Conservation (phyloP, 1,140 invertebrate species). For the Formica exsecta region DNA sequence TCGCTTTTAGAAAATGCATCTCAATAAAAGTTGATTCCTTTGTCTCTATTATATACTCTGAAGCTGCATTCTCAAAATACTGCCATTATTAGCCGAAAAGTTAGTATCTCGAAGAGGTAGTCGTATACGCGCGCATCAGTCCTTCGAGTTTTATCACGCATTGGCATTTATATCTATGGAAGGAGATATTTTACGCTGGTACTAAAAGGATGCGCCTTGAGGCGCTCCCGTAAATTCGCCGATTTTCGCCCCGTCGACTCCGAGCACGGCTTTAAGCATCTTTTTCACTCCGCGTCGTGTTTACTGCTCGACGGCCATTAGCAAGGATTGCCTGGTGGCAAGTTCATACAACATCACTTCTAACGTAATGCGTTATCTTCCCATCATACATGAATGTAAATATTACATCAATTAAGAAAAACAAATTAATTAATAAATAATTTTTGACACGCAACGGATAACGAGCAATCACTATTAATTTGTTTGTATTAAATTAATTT, state of each 20-base stretch:
- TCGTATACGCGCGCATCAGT: background rate
- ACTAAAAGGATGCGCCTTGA: conserved; percentile 49
- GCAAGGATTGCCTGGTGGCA: conserved; percentile 43
- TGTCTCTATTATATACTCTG: background rate
- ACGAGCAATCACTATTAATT: background rate
- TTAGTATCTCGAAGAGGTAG: background rate
- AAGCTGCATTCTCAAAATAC: background rate
- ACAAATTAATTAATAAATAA: background rate
- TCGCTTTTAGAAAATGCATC: conserved; percentile 9
- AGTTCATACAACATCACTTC: background rate
- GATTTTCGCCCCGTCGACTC: conserved; percentile 53
- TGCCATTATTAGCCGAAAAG: background rate
- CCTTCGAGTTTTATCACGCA: background rate
- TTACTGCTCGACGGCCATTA: conserved; percentile 59
- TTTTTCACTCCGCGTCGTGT: conserved; percentile 18
- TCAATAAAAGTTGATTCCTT: background rate
- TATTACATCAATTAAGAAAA: background rate
- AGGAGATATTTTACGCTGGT: conserved; percentile 43
- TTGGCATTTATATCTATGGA: conserved; percentile 39
- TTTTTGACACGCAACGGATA: background rate
- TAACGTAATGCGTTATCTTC: conserved; percentile 4
- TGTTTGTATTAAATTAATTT: background rate
- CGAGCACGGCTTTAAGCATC: conserved; percentile 35
- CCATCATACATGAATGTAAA: background rate
- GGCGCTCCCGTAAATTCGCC: conserved; percentile 49